Conservation (phyloP, 2,113 vertebrate genomes). For the Falcunculus frontatus region DNA sequence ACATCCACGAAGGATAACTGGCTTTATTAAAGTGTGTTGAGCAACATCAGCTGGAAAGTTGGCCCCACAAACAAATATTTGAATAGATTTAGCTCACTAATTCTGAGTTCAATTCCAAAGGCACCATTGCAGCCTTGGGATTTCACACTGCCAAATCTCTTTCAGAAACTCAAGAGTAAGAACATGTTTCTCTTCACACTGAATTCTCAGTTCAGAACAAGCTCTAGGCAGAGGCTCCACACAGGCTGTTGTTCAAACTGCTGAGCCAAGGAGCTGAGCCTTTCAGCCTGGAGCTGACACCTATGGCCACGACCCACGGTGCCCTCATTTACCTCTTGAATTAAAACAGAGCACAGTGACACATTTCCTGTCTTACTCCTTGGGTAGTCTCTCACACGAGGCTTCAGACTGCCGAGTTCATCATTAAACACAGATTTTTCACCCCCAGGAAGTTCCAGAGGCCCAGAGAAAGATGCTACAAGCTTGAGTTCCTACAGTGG, state of each 20-base stretch:
- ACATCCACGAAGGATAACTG: not conserved
- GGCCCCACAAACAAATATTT: not conserved
- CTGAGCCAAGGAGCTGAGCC: not conserved
- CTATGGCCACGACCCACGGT: not conserved
- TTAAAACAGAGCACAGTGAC: not conserved
- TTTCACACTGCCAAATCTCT: not conserved
- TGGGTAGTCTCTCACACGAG: not conserved
- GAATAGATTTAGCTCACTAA: not conserved
- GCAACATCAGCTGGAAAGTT: not conserved
- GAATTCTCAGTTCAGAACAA: not conserved
- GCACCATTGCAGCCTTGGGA: not conserved
- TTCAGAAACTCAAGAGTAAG: not conserved
- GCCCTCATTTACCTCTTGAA: not conserved
- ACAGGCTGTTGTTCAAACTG: not conserved
- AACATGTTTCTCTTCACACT: not conserved
- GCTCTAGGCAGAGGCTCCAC: not conserved
- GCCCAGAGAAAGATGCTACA: conserved; percentile 13
- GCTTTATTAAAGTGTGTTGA: not conserved
- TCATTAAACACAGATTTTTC: conserved; percentile 30
- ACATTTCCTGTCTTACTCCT: not conserved
- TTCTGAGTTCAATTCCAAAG: not conserved
- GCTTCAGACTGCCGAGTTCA: not conserved
- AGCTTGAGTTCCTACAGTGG: not conserved
- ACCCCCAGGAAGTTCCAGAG: conserved; percentile 26
- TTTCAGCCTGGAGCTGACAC: not conserved